Evolutionary conservation across 2,888 invertebrate genomes (phyloP), one percentile per base, ranked within the genome.

Genomic region (Drosophila dives): DNA sequence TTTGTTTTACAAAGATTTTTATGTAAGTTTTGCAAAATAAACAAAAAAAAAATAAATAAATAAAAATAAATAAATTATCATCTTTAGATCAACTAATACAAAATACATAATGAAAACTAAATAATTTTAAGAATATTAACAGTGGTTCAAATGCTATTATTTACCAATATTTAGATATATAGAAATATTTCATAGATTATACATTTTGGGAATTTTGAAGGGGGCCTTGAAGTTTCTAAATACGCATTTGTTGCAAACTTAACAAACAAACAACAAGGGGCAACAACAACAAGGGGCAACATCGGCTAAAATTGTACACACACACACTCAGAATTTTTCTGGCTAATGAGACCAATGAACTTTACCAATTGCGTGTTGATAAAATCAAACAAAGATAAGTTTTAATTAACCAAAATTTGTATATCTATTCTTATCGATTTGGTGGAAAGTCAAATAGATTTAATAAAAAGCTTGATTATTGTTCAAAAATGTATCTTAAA

Each of bases 1-100:
- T 91, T 90, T 92, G 75, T 89, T 91, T 86, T 92, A 92, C 86
- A 91, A 91, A 91, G 92, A 92, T 90, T 82, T 92, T 81, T 91
- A 92, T 92, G 92, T 92, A 91, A 92, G 92, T 91, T 73, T 59
- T 68, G 33, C n/a, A 12, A 23, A 64, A 75, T 29, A 20, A 34
- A 56, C 11, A 6, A 42, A 34, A 55, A 15, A 34, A 34, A 60
- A 34, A 50, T 23, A 45, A 42, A 6, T 23, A 54, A 54, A 42
- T 3, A 54, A 51, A 34, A n/a, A 32, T 20, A 17, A 0, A n/a
- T 8, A n/a, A 45, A 45, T 15, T 20, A 45, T 15, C 15, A 45
- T n/a, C n/a, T 40, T 40, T 40, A 40, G 40, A 40, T 40, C n/a
- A 11, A n/a, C 10, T 40, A 11, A 40, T 5, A 40, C 11, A 2